These are phyloP conservation scores for Eueides isabella DNA, from an alignment of 1,140 invertebrate species.

Conservation along the genomic window DNA sequence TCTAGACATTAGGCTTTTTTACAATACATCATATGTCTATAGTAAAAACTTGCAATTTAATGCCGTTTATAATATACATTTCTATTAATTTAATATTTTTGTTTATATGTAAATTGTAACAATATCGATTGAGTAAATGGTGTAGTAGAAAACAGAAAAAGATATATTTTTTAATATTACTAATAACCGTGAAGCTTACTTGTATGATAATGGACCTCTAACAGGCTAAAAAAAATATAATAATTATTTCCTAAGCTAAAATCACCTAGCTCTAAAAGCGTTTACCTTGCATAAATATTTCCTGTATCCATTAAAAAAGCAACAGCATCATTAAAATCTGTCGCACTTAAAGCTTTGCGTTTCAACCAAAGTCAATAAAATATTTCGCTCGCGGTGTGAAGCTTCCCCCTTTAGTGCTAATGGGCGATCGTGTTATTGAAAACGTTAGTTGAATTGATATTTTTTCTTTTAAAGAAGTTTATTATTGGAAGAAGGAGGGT, in stretches of 20 bases:
- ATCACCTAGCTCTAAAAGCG: no score
- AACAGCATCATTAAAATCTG: background rate
- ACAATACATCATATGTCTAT: background rate
- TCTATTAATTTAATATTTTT: background rate
- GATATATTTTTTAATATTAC: no score
- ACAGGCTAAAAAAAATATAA: no score
- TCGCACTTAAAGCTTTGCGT: conserved; percentile 7
- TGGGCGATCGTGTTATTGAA: conserved; percentile 13
- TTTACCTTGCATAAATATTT: background rate
- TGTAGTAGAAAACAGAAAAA: no score
- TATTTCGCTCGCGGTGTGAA: conserved; percentile 25
- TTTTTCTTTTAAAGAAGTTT: background rate
- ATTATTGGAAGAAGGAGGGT: no score
- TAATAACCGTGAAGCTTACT: no score
- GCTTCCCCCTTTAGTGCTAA: conserved; percentile 23
- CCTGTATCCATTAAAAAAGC: background rate
- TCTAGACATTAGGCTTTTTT: background rate
- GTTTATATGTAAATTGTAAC: background rate
- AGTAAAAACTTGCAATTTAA: background rate
- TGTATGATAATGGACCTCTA: no score
- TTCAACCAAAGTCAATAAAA: conserved; percentile 33
- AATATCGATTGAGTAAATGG: background rate
- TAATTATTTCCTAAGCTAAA: no score
- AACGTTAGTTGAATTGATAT: background rate
- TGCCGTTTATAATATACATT: background rate